phyloP scores from a whole-genome alignment of 2,113 vertebrate genomes.

The Oryzias melastigma region DNA sequence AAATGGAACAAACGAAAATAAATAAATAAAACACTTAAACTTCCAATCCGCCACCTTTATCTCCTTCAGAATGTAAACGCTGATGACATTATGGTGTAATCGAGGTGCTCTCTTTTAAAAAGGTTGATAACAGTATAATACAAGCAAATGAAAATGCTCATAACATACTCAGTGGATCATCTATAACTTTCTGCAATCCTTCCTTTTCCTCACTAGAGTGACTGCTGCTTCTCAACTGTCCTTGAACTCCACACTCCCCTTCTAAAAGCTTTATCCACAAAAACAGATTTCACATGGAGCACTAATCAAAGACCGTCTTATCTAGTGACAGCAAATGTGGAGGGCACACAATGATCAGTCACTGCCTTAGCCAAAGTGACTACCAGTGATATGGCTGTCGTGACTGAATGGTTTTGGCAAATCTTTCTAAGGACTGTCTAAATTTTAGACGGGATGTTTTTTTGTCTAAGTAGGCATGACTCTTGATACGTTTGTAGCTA shows the following conservation, averaged over 20 bases:
- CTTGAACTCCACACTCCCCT: constrained; percentile 37
- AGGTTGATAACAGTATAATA: too few species aligned
- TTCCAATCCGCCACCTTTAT: too few species aligned
- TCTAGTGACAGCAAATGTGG: constrained; percentile 14
- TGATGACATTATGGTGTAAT: too few species aligned
- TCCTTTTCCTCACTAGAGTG: not conserved
- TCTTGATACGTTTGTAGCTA: not conserved
- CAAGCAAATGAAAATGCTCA: too few species aligned
- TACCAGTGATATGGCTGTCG: constrained; percentile 29
- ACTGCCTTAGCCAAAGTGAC: constrained; percentile 29
- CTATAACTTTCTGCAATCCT: too few species aligned
- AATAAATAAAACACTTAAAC: too few species aligned
- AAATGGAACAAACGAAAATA: too few species aligned
- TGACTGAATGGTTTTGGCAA: constrained; percentile 29
- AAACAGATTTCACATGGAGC: constrained; percentile 32
- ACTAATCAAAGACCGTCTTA: constrained; percentile 35
- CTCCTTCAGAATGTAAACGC: too few species aligned
- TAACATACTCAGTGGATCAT: too few species aligned
- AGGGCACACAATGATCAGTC: constrained; percentile 34
- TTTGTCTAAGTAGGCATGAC: not conserved
- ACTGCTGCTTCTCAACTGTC: constrained; percentile 10
- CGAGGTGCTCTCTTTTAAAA: too few species aligned
- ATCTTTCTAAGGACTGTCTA: constrained; percentile 22
- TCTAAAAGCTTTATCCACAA: constrained; percentile 20
- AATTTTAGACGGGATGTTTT: constrained; percentile 14